Percentiles rank a stretch among this genome's conserved stretches.
Conservation (phyloP, 2,797 vertebrate genomes). For the Perodicticus potto region DNA sequence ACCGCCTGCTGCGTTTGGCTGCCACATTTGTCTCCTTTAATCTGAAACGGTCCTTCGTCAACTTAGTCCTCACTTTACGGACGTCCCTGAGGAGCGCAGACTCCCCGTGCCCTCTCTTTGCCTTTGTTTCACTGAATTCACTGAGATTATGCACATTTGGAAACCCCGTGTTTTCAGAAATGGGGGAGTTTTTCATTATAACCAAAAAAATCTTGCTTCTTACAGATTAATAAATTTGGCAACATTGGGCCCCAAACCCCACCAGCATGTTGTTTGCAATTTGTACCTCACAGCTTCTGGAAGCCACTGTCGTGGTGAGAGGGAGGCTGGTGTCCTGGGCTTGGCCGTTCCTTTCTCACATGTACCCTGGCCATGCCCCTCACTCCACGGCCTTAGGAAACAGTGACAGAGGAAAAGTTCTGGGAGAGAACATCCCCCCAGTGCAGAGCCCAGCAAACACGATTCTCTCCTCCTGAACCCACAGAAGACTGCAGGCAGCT, state of each 20-base stretch:
- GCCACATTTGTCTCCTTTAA: neutral
- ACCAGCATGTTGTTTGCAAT: neutral
- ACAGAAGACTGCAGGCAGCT: rapidly evolving
- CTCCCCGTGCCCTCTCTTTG: rapidly evolving
- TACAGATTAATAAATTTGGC: neutral
- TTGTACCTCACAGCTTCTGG: neutral
- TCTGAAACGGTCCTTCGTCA: rapidly evolving
- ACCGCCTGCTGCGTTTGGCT: rapidly evolving
- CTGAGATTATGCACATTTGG: neutral
- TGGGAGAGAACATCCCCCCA: rapidly evolving
- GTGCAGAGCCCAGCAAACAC: neutral
- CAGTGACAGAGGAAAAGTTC: neutral
- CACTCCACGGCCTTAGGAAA: neutral
- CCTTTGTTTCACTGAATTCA: neutral
- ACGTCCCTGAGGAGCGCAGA: rapidly evolving
- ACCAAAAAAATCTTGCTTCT: neutral
- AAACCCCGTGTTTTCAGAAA: neutral
- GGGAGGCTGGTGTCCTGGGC: no score
- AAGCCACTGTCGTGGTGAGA: rapidly evolving
- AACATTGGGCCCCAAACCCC: neutral
- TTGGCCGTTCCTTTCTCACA: no score
- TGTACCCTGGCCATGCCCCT: no score
- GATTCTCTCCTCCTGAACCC: neutral
- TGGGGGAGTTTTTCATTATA: neutral
- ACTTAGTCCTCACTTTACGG: neutral